These are phyloP conservation scores for Plecotus auritus DNA, from an alignment of 2,113 vertebrate genomes.

Conservation along the genomic window DNA sequence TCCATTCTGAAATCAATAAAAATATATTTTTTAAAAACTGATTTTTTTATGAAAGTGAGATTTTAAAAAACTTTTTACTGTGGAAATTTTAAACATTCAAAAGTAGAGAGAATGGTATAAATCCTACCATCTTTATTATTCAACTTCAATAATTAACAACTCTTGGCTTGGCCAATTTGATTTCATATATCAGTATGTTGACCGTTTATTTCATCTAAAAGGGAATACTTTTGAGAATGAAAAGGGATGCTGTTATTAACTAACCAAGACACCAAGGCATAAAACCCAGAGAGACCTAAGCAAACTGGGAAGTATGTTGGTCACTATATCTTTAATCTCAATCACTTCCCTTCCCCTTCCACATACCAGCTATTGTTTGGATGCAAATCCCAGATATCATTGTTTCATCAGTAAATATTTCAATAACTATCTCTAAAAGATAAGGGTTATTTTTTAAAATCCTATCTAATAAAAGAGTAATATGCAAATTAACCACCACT, in stretches of 20 bases:
- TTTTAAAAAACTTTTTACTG: not conserved
- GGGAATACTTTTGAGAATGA: constrained; percentile 8
- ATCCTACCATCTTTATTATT: not conserved
- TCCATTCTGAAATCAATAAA: no score
- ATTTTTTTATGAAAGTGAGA: not conserved
- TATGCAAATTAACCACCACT: no score
- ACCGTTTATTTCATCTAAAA: constrained; percentile 27
- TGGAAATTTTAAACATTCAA: not conserved
- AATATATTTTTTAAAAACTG: not conserved
- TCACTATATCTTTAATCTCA: not conserved
- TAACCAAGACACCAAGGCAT: not conserved
- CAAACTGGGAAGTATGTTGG: not conserved
- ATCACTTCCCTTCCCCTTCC: not conserved
- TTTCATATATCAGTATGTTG: not conserved
- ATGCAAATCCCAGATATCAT: not conserved
- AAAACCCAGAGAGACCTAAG: not conserved
- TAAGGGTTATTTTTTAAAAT: not conserved
- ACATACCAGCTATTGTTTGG: not conserved
- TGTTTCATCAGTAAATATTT: constrained; percentile 25
- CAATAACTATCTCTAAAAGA: not conserved
- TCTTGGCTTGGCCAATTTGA: not conserved
- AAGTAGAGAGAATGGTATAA: not conserved
- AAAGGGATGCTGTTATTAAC: not conserved
- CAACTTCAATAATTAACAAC: constrained; percentile 3
- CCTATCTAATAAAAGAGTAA: no score